phyloP scores from a whole-genome alignment of 2,888 invertebrate genomes.

The Drosophila testacea region DNA sequence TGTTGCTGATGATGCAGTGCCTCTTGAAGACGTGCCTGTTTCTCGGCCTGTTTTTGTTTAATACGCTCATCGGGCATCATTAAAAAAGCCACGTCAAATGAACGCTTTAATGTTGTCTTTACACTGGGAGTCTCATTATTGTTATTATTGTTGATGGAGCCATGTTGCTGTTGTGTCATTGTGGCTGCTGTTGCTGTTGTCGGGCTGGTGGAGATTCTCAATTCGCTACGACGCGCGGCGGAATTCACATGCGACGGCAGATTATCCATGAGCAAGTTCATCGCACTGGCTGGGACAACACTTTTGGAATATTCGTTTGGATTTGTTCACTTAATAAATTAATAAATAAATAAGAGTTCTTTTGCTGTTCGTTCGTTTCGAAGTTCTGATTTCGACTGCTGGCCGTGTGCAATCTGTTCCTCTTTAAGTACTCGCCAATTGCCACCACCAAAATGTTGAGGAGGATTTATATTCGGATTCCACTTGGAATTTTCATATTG shows the following conservation, averaged over 20 bases:
- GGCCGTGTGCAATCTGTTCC: constrained; percentile 84
- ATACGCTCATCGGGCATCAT: constrained; percentile 95
- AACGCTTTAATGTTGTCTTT: constrained; percentile 88
- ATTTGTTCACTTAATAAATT: not conserved
- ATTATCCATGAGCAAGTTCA: constrained; percentile 89
- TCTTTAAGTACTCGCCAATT: constrained; percentile 83
- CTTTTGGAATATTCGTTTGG: not conserved
- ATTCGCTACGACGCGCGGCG: constrained; percentile 63
- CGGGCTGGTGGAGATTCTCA: constrained; percentile 64
- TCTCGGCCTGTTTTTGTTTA: constrained; percentile 86
- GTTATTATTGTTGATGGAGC: constrained; percentile 52
- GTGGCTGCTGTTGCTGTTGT: constrained; percentile 38
- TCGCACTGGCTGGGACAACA: constrained; percentile 46
- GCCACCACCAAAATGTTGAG: constrained; percentile 50
- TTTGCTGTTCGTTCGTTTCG: constrained; percentile 62
- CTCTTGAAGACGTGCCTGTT: constrained; percentile 86
- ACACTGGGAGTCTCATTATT: constrained; percentile 67
- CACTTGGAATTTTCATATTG: constrained; percentile 83
- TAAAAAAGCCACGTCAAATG: constrained; percentile 95
- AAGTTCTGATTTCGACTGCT: constrained; percentile 84
- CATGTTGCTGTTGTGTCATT: constrained; percentile 47
- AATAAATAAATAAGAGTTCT: not conserved
- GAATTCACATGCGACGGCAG: constrained; percentile 65
- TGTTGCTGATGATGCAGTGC: constrained; percentile 83
- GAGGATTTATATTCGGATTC: constrained; percentile 38